Evolutionary conservation across 2,113 vertebrate genomes (phyloP).

Genomic region (Hyaena hyaena): DNA sequence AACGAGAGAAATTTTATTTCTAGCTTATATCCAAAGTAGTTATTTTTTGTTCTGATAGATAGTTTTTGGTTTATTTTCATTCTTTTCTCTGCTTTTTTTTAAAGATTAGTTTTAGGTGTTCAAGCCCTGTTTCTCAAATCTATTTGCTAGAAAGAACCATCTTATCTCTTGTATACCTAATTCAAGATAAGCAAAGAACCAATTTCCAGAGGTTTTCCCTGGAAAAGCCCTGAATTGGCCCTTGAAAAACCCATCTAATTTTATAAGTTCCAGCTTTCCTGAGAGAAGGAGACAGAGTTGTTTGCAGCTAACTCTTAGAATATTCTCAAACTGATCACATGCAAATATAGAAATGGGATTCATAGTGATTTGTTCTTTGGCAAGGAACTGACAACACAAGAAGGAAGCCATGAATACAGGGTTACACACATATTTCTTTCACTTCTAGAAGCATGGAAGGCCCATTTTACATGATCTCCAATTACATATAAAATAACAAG

Average conservation of each 20-base stretch:
- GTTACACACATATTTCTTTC: neutral
- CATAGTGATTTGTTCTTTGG: neutral
- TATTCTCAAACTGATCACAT: neutral
- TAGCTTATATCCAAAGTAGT: neutral
- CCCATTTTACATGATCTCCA: neutral
- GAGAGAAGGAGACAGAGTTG: neutral
- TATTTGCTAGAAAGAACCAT: neutral
- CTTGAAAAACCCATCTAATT: neutral
- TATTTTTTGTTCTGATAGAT: neutral
- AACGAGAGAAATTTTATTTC: neutral
- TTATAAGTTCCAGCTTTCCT: neutral
- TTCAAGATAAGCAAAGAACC: constrained; percentile 45
- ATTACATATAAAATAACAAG: neutral
- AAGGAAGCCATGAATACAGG: neutral
- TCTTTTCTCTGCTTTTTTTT: neutral
- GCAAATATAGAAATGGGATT: neutral
- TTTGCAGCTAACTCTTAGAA: neutral
- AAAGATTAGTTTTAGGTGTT: neutral
- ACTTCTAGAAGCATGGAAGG: neutral
- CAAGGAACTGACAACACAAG: neutral
- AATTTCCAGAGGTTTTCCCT: constrained; percentile 12
- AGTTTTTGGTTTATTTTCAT: neutral
- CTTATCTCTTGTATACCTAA: constrained; percentile 43
- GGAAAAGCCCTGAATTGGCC: neutral
- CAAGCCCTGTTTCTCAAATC: neutral